A percentile compares a stretch with the other conserved stretches of the same genome.
phyloP scores from a whole-genome alignment of 2,113 vertebrate genomes.

The Sminthopsis crassicaudata region DNA sequence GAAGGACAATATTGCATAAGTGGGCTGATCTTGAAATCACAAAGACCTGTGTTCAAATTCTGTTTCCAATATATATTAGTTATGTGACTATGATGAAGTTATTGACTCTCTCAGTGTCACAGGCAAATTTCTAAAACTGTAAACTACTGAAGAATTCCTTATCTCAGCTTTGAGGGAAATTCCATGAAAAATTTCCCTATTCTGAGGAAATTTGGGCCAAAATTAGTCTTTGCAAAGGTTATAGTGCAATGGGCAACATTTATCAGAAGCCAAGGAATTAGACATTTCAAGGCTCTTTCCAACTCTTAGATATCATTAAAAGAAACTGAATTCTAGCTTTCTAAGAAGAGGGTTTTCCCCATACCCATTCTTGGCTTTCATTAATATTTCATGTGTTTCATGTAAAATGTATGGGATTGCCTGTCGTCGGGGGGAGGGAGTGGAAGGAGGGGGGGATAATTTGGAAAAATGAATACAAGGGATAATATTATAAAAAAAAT shows the following conservation, averaged over 20 bases:
- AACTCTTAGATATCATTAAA: neutral
- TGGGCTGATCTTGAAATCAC: neutral
- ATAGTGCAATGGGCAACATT: neutral
- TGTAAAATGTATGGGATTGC: too few relatives aligned
- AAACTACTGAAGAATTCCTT: neutral
- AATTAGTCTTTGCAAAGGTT: neutral
- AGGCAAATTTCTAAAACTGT: neutral
- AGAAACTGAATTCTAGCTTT: neutral
- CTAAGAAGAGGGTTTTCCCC: neutral
- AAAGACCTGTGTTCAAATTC: neutral
- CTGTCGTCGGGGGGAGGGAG: too few relatives aligned
- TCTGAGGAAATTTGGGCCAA: neutral
- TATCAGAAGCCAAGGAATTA: neutral
- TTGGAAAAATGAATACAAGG: too few relatives aligned
- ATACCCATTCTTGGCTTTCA: neutral
- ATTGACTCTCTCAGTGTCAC: neutral
- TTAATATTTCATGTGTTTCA: neutral
- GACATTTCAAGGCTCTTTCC: neutral
- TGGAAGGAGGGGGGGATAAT: too few relatives aligned
- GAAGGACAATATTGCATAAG: neutral
- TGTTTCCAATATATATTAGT: neutral
- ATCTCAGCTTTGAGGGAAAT: neutral
- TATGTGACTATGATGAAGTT: neutral
- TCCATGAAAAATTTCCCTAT: neutral
- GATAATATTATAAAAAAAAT: too few relatives aligned